Evolutionary conservation across 2,797 vertebrate species (phyloP).

Genomic region (Etheostoma nigrum): DNA sequence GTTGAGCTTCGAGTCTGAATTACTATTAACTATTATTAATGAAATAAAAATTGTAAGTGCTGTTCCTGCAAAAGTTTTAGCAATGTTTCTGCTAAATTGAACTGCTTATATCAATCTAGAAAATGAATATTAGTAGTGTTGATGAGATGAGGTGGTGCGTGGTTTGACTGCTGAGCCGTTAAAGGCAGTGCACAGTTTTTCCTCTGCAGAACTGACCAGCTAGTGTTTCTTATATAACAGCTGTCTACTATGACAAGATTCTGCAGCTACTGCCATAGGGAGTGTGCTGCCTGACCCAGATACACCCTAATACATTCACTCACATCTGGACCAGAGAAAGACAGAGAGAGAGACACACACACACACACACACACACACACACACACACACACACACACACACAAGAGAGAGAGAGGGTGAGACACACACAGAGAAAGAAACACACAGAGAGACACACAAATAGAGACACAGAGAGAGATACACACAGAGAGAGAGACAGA

Average conservation of each 20-base stretch:
- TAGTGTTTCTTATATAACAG: constrained; percentile 76
- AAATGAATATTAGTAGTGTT: not conserved
- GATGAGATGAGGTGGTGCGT: constrained; percentile 7
- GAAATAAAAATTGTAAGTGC: not conserved
- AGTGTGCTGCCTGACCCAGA: constrained; percentile 79
- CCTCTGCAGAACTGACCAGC: constrained; percentile 62
- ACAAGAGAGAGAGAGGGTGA: not conserved
- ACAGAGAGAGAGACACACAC: constrained; percentile 7
- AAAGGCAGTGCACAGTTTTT: constrained; percentile 25
- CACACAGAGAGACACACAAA: not conserved
- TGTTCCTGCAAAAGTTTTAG: not conserved
- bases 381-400: too few relatives aligned
- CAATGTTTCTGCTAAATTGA: not conserved
- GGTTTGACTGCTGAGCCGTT: constrained; percentile 4
- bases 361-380: not conserved
- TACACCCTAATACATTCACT: constrained; percentile 76
- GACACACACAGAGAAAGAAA: constrained; percentile 30
- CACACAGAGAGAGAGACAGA: constrained; percentile 12
- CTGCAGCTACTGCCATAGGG: constrained; percentile 70
- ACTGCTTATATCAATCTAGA: not conserved
- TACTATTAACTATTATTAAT: not conserved
- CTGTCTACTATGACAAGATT: constrained; percentile 77
- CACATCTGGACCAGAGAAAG: constrained; percentile 72
- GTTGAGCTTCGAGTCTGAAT: not conserved
- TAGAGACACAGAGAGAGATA: constrained; percentile 22